Base-by-base conservation (phyloP, 2,797 vertebrate species). In the Takifugu ocellatus region DNA sequence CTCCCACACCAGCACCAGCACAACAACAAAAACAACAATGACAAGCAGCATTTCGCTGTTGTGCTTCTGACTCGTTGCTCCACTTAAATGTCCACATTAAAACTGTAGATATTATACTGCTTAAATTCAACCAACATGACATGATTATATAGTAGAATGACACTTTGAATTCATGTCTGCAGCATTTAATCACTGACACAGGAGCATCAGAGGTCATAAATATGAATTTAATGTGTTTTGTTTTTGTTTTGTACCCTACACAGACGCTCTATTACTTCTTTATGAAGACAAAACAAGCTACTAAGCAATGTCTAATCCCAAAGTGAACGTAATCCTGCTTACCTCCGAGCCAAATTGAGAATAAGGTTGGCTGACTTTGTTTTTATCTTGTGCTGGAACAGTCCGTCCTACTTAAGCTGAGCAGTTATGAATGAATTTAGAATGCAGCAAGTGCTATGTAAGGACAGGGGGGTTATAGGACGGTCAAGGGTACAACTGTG, bases 331-430 rank as follows among this genome's bases (percentile, higher is more conserved):
- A 93, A 94, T 92, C 92, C 91, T 73, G 83, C 82, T 92, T 92
- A 93, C 84, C 86, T 88, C 84, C 84, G 79, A 84, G 77, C 84
- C 91, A 92, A 93, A 93, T 86, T 87, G 86, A 85, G 86, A 84
- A 84, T 90, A 85, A 73, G 43, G 70, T 68, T 74, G 74, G 81
- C 87, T 84, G 80, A 87, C 81, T 84, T 71, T 84, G 87, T 88
- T 91, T 90, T 88, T 87, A 92, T 88, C 90, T 87, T 75, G 82
- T 62, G 70, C 78, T 86, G 89, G 91, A 92, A 93, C 91, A 93
- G 91, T 90, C 88, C 83, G 91, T 73, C 89, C 92, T 92, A 90
- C 78, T 93, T 94, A 89, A 81, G 85, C 85, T 82, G 54, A 66
- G 81, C 71, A 84, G 82, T 82, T 88, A 79, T 84, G 83, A 84